phyloP scores from a whole-genome alignment of 53 echinoderm and acorn worm species.

The Stichopus horrens region DNA sequence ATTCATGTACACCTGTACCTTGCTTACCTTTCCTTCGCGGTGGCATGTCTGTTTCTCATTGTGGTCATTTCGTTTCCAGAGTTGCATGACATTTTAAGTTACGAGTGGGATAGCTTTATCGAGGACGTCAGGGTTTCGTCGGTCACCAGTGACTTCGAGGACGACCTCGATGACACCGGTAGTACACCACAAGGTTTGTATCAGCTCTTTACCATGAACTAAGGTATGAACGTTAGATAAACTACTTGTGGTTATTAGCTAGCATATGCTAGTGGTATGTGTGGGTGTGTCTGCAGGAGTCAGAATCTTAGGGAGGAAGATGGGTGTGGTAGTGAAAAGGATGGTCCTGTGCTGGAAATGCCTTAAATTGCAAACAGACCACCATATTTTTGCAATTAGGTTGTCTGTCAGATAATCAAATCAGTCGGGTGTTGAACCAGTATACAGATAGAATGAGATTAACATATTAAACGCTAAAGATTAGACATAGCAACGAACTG shows the following conservation, averaged over 20 bases:
- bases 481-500: no score
- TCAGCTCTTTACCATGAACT: background rate
- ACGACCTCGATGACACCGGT: constrained; percentile 62
- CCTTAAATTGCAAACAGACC: no score
- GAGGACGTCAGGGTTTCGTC: constrained; percentile 89
- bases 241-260: background rate
- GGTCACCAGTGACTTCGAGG: constrained; percentile 96
- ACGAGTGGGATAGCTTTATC: constrained; percentile 86
- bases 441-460: no score
- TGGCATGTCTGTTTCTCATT: constrained; percentile 43
- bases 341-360: no score
- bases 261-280: background rate
- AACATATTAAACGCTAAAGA: no score
- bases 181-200: constrained; percentile 32
- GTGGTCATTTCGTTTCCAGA: constrained; percentile 65
- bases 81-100: constrained; percentile 71
- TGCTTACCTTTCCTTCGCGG: constrained; percentile 9
- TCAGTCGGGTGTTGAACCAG: no score
- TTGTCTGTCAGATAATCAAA: no score
- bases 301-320: no score
- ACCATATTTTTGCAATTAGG: no score
- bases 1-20: background rate
- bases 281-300: background rate
- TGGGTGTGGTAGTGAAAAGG: no score
- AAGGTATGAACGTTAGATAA: background rate